Evolutionary conservation across 2,888 invertebrate species (phyloP).

Genomic region (Merodon equestris): DNA sequence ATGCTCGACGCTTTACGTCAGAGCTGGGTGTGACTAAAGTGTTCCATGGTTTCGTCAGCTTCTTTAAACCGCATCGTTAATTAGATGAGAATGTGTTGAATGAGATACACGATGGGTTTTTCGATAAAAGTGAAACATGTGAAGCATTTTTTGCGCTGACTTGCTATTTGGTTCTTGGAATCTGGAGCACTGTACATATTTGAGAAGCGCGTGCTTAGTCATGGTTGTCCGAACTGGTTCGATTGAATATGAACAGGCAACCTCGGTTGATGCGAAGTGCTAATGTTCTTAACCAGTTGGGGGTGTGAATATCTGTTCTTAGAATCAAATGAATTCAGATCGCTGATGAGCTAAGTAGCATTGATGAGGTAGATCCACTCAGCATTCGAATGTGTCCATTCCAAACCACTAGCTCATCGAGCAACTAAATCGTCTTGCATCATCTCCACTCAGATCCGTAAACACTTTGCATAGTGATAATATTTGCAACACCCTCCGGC

Average conservation of each 20-base stretch:
- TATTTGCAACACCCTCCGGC: neutral
- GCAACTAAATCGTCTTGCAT: too few relatives aligned
- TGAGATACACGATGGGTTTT: conserved; percentile 8
- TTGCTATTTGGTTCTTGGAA: conserved; percentile 45
- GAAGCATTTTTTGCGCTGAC: conserved; percentile 35
- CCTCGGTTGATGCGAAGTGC: conserved; percentile 32
- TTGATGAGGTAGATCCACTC: too few relatives aligned
- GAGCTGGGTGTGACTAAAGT: conserved; percentile 62
- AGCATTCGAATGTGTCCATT: too few relatives aligned
- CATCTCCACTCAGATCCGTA: too few relatives aligned
- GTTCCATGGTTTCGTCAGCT: conserved; percentile 29
- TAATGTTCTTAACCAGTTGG: neutral
- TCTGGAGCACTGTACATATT: conserved; percentile 12
- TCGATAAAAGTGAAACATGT: conserved; percentile 28
- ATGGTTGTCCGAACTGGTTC: conserved; percentile 57
- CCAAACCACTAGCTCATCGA: too few relatives aligned
- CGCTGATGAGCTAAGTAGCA: neutral
- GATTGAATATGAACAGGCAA: conserved; percentile 41
- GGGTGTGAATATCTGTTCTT: neutral
- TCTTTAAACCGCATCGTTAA: conserved; percentile 44
- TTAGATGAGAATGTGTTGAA: conserved; percentile 47
- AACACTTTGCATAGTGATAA: too few relatives aligned
- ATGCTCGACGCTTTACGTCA: conserved; percentile 48
- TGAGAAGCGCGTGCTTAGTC: conserved; percentile 53
- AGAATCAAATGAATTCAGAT: neutral